Evolutionary conservation across 2,797 vertebrate species (phyloP), one percentile per base, ranked within the genome.

Genomic region (Clarias platycephalus): DNA sequence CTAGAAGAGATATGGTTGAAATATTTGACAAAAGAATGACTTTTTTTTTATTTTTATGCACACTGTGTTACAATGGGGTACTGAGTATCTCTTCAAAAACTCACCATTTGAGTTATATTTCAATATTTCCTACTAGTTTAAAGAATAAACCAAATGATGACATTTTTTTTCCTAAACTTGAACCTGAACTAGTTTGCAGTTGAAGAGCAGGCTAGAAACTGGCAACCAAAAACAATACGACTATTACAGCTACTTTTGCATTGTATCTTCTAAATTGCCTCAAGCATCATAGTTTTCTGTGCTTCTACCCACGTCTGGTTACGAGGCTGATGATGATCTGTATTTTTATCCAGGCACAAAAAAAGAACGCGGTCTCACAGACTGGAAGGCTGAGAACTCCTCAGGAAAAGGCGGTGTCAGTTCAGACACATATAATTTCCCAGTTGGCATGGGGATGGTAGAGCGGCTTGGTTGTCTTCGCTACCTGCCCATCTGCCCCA

Each of bases 301-400:
- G 24, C 12, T n/a, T 15, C 13, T 60, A 12, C 24, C 28, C 55
- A 77, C 31, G 12, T 7, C 40, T 60, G 22, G 55, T 77, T 34
- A 62, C n/a, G 60, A 62, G 5, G 31, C 31, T 62, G 62, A 34
- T 78, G 57, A n/a, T 78, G 24, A 24, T 86, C 55, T 60, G 62
- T 49, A 58, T 83, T 85, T 85, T 66, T 55, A 76, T 78, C 78
- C 90, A 99, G 98, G 97, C 8, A 94, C 96, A 1, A 92, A 87
- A 84, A 91, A 96, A 89, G 98, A 98, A 89, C 94, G 97, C 34
- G 97, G 98, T 15, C 92, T 99, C 60, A 87, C 96, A n/a, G 93
- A 96, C 62, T 98, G 97, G 97, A 95, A 94, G 71, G 93, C 95
- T 0, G 95, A 95, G 0, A 92, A 91, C 6, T 90, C 93, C 22